phyloP scores from a whole-genome alignment of 2,113 vertebrate genomes.

The Ancistrus triradiatus region DNA sequence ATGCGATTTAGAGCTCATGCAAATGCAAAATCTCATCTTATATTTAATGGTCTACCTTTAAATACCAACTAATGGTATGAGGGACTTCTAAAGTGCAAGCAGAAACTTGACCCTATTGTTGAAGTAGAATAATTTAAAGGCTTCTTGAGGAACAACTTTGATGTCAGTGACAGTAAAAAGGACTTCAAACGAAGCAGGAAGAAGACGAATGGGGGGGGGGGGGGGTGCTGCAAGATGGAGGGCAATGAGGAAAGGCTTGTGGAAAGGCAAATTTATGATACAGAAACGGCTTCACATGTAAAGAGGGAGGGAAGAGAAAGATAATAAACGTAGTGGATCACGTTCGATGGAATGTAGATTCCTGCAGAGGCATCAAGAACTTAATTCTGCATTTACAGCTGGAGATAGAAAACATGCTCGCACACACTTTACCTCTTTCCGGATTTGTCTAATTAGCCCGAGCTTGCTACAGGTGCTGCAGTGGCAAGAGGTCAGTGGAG shows the following conservation, averaged over 20 bases:
- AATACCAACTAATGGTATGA: too few relatives aligned
- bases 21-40: too few relatives aligned
- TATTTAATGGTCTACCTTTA: too few relatives aligned
- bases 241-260: slow-evolving; percentile 46
- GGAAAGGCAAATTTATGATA: slow-evolving; percentile 1
- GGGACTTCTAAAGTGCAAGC: too few relatives aligned
- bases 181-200: slow-evolving; percentile 48
- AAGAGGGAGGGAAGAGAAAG: slow-evolving; percentile 2
- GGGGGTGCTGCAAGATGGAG: not conserved
- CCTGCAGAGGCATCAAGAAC: slow-evolving; percentile 54
- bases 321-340: not conserved
- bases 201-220: slow-evolving; percentile 35
- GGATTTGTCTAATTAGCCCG: slow-evolving; percentile 62
- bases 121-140: slow-evolving; percentile 65
- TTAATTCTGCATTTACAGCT: slow-evolving; percentile 46
- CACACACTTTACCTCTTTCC: slow-evolving; percentile 25
- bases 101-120: slow-evolving; percentile 59
- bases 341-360: slow-evolving; percentile 31
- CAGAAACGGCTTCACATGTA: not conserved
- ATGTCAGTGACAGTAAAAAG: slow-evolving; percentile 63
- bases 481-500: slow-evolving; percentile 48
- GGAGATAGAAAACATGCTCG: slow-evolving; percentile 40
- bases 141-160: slow-evolving; percentile 57
- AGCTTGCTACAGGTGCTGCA: slow-evolving; percentile 62
- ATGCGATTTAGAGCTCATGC: too few relatives aligned